Conservation (phyloP, 1,140 invertebrate genomes). For the Condylostylus longicornis region DNA sequence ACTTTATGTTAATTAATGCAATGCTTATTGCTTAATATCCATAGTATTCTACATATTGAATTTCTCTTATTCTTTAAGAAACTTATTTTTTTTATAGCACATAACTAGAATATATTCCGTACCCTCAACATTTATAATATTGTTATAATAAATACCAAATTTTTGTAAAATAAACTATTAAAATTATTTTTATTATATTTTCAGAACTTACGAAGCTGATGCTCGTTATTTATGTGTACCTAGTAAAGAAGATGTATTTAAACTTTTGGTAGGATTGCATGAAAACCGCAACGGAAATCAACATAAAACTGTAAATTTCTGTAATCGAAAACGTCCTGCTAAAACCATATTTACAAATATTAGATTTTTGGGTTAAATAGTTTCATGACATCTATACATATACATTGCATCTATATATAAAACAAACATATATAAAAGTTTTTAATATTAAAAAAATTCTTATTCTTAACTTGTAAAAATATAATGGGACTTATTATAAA, state of each 20-base stretch:
- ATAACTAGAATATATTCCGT: conserved; percentile 27
- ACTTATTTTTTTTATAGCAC: conserved; percentile 23
- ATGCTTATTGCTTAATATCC: too few relatives aligned
- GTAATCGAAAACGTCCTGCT: conserved; percentile 42
- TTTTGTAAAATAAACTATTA: too few relatives aligned
- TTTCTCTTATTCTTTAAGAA: too few relatives aligned
- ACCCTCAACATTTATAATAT: too few relatives aligned
- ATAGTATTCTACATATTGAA: too few relatives aligned
- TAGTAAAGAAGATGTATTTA: conserved; percentile 41
- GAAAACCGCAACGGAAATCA: conserved; percentile 40
- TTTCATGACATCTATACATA: too few relatives aligned
- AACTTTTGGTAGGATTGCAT: conserved; percentile 41
- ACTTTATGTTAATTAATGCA: too few relatives aligned
- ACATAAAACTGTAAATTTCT: conserved; percentile 41
- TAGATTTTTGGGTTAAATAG: conserved; percentile 39
- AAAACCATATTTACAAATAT: conserved; percentile 44
- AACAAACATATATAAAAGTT: too few relatives aligned
- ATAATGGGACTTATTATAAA: too few relatives aligned
- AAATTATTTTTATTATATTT: conserved; percentile 30
- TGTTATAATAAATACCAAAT: too few relatives aligned
- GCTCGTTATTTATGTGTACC: conserved; percentile 40
- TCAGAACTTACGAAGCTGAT: conserved; percentile 39
- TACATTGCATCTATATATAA: too few relatives aligned
- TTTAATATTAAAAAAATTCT: not conserved
- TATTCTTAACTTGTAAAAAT: not conserved